Conservation (phyloP, 1,140 invertebrate genomes). For the Ridgeia piscesae region DNA sequence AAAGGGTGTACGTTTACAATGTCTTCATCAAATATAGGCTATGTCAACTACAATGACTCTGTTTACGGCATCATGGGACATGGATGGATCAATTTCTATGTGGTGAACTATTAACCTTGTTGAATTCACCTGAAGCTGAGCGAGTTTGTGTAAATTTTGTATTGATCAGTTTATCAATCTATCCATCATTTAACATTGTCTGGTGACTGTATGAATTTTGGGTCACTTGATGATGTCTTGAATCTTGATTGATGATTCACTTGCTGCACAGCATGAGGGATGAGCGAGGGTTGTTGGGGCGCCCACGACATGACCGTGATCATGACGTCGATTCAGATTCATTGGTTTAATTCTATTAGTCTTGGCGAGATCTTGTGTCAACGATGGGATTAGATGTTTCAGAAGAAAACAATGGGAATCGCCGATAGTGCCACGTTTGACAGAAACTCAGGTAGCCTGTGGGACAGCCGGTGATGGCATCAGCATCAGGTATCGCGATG, state of each 20-base stretch:
- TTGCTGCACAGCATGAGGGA: not conserved
- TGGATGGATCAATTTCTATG: not conserved
- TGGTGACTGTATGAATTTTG: not conserved
- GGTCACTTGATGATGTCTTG: not conserved
- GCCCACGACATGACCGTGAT: not conserved
- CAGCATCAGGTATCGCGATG: not conserved
- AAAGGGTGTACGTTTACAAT: not conserved
- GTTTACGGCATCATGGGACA: not conserved
- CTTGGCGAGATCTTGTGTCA: not conserved
- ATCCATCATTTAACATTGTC: not conserved
- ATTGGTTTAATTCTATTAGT: not conserved
- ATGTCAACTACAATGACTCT: not conserved
- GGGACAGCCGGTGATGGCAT: not conserved
- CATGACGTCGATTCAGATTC: not conserved
- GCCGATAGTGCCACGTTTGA: not conserved
- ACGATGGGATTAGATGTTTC: not conserved
- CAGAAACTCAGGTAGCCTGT: not conserved
- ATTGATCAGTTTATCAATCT: not conserved
- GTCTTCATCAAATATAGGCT: not conserved
- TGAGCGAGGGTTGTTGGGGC: no score
- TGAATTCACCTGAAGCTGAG: no score
- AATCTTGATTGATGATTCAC: not conserved
- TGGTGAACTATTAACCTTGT: not conserved
- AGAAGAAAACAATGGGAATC: not conserved
- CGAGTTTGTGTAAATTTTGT: not conserved